phyloP scores from a whole-genome alignment of 2,113 vertebrate genomes.

The Psophia crepitans region DNA sequence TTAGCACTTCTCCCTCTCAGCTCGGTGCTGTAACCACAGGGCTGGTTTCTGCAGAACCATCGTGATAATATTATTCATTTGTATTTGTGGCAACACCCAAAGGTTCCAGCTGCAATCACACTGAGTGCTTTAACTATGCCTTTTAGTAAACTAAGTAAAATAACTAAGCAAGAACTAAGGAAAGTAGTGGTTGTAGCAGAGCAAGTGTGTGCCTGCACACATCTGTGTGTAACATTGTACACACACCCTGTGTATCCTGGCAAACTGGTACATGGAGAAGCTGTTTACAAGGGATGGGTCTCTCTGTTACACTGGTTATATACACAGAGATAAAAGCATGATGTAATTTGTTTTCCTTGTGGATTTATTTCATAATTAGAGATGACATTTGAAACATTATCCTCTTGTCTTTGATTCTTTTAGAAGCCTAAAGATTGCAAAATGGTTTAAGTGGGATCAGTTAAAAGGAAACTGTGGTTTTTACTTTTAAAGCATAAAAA shows the following conservation, averaged over 20 bases:
- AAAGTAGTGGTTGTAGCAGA: not conserved
- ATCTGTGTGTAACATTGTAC: accelerated
- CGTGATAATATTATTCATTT: not conserved
- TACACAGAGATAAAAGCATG: not conserved
- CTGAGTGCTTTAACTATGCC: not conserved
- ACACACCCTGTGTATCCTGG: not conserved
- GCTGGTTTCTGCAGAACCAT: not conserved
- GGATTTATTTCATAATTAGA: slow-evolving; percentile 31
- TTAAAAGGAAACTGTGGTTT: not conserved
- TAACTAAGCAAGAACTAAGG: not conserved
- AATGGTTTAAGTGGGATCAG: not conserved
- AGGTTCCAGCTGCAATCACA: not conserved
- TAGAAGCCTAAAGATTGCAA: not conserved
- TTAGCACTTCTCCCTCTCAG: not conserved
- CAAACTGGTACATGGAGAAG: not conserved
- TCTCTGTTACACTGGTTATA: not conserved
- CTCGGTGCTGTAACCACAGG: accelerated
- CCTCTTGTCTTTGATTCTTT: not conserved
- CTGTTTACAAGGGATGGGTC: not conserved
- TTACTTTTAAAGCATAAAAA: not conserved
- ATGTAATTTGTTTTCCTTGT: slow-evolving; percentile 16
- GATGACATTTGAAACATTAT: not conserved
- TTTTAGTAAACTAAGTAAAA: not conserved
- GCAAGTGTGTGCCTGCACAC: not conserved
- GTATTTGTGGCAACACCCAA: not conserved